Percentiles rank a stretch among this genome's conserved stretches.
These are phyloP conservation scores for Ladona fulva DNA, from an alignment of 1,140 invertebrate genomes.

Conservation along the genomic window DNA sequence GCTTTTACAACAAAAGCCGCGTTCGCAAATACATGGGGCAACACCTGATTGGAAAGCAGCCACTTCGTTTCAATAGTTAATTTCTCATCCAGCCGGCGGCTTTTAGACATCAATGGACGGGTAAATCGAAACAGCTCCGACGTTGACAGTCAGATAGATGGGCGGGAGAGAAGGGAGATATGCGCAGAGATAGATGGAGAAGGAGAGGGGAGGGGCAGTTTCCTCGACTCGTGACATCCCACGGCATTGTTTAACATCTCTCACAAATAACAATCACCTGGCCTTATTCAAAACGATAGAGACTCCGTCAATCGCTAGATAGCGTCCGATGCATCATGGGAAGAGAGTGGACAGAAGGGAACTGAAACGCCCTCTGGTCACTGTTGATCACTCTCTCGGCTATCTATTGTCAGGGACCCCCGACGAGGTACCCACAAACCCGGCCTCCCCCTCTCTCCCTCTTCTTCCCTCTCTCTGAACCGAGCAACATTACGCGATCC, in stretches of 20 bases:
- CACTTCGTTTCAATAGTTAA: too few species aligned
- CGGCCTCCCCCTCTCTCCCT: background rate
- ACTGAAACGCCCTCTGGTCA: background rate
- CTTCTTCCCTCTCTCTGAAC: background rate
- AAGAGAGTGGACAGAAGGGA: background rate
- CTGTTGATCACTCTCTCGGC: background rate
- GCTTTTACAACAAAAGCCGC: too few species aligned
- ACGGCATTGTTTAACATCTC: background rate
- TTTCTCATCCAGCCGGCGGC: too few species aligned
- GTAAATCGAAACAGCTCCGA: too few species aligned
- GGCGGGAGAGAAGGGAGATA: background rate
- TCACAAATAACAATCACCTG: background rate
- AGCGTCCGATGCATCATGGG: slow-evolving; percentile 1
- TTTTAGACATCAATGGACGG: too few species aligned
- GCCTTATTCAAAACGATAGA: background rate
- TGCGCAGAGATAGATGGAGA: background rate
- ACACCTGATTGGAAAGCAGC: too few species aligned
- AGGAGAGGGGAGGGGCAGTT: background rate
- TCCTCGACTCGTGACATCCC: background rate
- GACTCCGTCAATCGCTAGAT: slow-evolving; percentile 7
- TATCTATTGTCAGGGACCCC: background rate
- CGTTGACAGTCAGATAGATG: too few species aligned
- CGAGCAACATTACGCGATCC: background rate
- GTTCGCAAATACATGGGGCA: too few species aligned
- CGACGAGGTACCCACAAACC: background rate